Percentiles rank a stretch among this genome's conserved stretches.
Evolutionary conservation across 92 coral and sea anemone genomes (phyloP).

Genomic region (Heliopora coerulea): DNA sequence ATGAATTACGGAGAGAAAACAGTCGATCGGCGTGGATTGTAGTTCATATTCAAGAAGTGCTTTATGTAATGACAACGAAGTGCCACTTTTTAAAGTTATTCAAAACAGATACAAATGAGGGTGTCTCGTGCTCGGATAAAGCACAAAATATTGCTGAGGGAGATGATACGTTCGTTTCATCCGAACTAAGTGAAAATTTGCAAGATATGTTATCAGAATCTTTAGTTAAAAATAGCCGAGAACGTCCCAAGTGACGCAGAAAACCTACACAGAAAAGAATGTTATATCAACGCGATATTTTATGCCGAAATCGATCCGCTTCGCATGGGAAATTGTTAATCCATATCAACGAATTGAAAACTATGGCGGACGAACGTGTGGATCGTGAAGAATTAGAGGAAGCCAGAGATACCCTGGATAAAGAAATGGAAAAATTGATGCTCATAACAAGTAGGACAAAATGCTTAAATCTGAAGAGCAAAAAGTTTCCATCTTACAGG

Average conservation of each 20-base stretch:
- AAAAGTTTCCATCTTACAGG: constrained; percentile 33
- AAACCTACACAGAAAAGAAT: constrained; percentile 17
- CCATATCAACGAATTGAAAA: constrained; percentile 9
- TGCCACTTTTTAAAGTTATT: too few relatives aligned
- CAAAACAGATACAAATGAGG: too few relatives aligned
- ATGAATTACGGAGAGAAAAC: background rate
- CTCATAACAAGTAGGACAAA: constrained; percentile 21
- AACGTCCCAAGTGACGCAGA: background rate
- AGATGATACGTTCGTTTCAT: background rate
- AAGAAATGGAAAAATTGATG: constrained; percentile 35
- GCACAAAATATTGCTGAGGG: background rate
- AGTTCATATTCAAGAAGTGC: background rate
- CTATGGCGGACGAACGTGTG: constrained; percentile 14
- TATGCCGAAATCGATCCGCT: constrained; percentile 16
- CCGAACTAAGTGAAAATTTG: background rate
- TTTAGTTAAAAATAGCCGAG: background rate
- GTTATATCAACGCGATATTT: constrained; percentile 22
- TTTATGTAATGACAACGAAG: background rate
- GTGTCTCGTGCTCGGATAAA: too few relatives aligned
- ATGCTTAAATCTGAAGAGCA: constrained; percentile 24
- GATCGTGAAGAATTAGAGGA: constrained; percentile 27
- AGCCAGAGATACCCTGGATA: constrained; percentile 45
- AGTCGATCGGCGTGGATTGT: background rate
- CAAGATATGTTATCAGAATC: background rate
- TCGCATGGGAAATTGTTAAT: constrained; percentile 22